A percentile compares a stretch with the other conserved stretches of the same genome.
Evolutionary conservation across 2,113 vertebrate genomes (phyloP).

Genomic region (Laticauda colubrina): DNA sequence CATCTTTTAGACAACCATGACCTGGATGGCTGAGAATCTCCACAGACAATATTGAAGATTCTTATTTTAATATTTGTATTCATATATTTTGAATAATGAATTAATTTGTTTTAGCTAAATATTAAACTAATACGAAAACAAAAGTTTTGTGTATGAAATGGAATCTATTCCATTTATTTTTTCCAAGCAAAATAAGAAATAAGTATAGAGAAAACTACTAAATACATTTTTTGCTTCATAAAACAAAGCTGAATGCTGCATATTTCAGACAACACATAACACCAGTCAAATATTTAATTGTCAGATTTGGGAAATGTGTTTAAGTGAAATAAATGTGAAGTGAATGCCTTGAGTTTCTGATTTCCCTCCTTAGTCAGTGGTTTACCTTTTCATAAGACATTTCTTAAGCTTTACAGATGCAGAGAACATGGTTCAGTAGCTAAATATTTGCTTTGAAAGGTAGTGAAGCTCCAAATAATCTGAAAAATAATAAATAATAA

Average conservation of each 20-base stretch:
- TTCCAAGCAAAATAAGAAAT: neutral
- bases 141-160: neutral
- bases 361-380: slow-evolving; percentile 33
- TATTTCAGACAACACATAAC: slow-evolving; percentile 28
- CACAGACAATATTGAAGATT: neutral
- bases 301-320: slow-evolving; percentile 49
- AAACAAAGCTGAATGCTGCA: slow-evolving; percentile 19
- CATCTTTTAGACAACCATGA: too few relatives aligned
- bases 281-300: slow-evolving; percentile 39
- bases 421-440: slow-evolving; percentile 2
- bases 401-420: slow-evolving; percentile 33
- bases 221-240: neutral
- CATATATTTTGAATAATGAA: neutral
- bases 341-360: slow-evolving; percentile 46
- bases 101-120: slow-evolving; percentile 12
- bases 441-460: neutral
- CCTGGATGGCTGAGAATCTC: too few relatives aligned
- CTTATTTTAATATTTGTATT: neutral
- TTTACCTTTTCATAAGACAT: slow-evolving; percentile 53
- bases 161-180: neutral
- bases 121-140: neutral
- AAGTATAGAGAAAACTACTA: neutral
- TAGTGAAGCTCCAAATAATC: neutral
- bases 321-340: slow-evolving; percentile 45
- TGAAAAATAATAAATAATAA: neutral